Base-by-base conservation (phyloP, 1,140 invertebrate genomes). In the Thaumatotibia leucotreta region DNA sequence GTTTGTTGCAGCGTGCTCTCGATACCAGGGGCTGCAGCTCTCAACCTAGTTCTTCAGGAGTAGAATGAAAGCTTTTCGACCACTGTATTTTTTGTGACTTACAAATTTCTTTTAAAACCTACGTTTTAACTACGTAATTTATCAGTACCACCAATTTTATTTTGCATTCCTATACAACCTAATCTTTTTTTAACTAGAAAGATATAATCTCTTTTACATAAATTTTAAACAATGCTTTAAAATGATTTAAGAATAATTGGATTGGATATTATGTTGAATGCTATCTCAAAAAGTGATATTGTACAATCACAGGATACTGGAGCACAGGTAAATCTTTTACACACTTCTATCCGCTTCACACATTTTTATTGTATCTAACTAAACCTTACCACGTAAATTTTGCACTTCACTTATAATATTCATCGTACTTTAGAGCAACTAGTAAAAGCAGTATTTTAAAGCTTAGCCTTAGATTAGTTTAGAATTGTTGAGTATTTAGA, bases 1-100 rank as follows among this genome's bases (percentile, higher is more conserved):
- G 69, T 85, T 86, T 90, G 86, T 90, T 90, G 84, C 88, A 90
- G 88, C 75, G 73, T 79, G 73, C 80, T 77, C 70, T 83, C 83
- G 71, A 83, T 86, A 85, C 68, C 82, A 82, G 86, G 77, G 77
- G 86, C 39, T 45, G 39, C 82, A 77, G 84, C 75, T 79, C 82
- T 73, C 75, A 83, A 76, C 76, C 77, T 79, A 79, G 77, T 77
- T 63, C 73, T 77, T 77, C 78, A 73, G 81, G 77, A 80, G 71
- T 72, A 73, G 72, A 85, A 77, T 83, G 74, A 79, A 68, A 72
- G 70, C 39, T 63, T 69, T 73, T 76, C 75, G 68, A 68, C 69
- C n/a, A 71, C 64, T 45, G 1, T 45, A 14, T 64, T 35, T 65
- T 70, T 62, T 35, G 6, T 20, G 2, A 58, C 52, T 27, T 50